These are phyloP conservation scores for Punctoribates punctum DNA, from an alignment of 2,888 invertebrate genomes.

Conservation along the genomic window DNA sequence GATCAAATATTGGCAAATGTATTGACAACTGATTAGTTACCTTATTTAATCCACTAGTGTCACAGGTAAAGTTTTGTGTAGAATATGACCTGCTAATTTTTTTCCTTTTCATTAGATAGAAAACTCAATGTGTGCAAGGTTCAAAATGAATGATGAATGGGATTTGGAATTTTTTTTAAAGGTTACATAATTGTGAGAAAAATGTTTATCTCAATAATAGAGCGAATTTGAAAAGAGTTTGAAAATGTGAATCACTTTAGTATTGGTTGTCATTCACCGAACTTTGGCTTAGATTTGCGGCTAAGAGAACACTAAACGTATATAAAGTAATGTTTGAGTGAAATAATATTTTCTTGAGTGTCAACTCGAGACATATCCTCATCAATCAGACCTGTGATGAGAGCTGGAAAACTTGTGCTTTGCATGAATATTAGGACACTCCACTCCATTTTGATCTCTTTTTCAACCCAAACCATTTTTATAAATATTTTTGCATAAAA, in stretches of 20 bases:
- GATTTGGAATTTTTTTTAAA: no score
- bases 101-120: no score
- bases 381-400: constrained; percentile 22
- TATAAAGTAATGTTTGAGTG: not conserved
- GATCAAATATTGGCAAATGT: no score
- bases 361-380: constrained; percentile 6
- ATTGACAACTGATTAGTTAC: no score
- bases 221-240: constrained; percentile 15
- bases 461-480: not conserved
- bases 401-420: constrained; percentile 22
- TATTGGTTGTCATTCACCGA: not conserved
- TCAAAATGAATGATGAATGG: no score
- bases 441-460: not conserved
- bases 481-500: constrained; percentile 6
- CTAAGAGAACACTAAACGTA: not conserved
- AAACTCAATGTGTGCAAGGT: no score
- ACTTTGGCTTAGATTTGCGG: constrained; percentile 1
- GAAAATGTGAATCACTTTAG: not conserved
- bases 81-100: no score
- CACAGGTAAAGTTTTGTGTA: no score
- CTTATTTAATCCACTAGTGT: no score
- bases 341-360: constrained; percentile 19
- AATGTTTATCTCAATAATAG: no score
- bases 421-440: not conserved
- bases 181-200: no score